A percentile compares a stretch with the other conserved stretches of the same genome.
Conservation (phyloP, 2,113 vertebrate genomes). For the Prunella fulvescens region DNA sequence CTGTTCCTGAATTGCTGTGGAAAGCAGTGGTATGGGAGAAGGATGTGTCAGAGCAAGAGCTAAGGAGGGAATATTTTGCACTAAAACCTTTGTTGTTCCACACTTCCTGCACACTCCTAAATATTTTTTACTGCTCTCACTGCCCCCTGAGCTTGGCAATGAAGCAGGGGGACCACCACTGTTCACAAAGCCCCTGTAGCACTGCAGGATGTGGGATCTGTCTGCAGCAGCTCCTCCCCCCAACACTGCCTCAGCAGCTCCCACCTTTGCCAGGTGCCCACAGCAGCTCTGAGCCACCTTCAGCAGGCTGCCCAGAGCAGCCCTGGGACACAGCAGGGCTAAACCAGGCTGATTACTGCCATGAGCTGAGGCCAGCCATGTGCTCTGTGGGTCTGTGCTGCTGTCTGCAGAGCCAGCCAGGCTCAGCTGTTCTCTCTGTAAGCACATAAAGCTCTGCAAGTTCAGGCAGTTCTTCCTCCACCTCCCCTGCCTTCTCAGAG, state of each 20-base stretch:
- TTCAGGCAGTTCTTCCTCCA: not conserved
- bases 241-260: not conserved
- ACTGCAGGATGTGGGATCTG: fast-evolving
- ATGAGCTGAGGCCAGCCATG: not conserved
- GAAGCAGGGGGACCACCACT: fast-evolving
- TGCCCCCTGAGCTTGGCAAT: not conserved
- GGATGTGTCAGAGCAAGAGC: not conserved
- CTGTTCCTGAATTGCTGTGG: not conserved
- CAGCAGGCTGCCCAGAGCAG: not conserved
- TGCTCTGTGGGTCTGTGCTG: fast-evolving
- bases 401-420: not conserved
- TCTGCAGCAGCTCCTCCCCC: not conserved
- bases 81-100: not conserved
- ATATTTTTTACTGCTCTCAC: not conserved
- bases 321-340: fast-evolving
- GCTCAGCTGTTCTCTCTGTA: not conserved
- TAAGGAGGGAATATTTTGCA: not conserved
- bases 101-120: not conserved
- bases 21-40: not conserved
- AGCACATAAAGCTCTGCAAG: not conserved
- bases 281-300: not conserved
- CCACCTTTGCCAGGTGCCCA: not conserved
- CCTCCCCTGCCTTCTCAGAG: not conserved
- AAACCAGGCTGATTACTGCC: not conserved
- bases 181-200: fast-evolving